Evolutionary conservation across 2,888 invertebrate species (phyloP), one percentile per base, ranked within the genome.

Genomic region (Laothoe populi): DNA sequence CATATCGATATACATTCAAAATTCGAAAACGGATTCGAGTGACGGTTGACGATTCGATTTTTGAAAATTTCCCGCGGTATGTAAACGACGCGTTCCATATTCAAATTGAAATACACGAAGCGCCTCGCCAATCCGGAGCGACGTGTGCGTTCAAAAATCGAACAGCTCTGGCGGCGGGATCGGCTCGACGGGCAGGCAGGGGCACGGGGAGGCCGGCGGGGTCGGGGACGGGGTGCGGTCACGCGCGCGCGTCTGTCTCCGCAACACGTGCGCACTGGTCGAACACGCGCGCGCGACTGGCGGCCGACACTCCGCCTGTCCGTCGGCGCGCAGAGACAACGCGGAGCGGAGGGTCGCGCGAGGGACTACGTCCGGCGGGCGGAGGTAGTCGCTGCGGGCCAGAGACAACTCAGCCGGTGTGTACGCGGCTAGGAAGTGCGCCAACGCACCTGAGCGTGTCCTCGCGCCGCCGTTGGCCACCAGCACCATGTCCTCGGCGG

Each of bases 81-180:
- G 11, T 23, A 48, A 44, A 49, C 58, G 38, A 24, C n/a, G n/a
- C 40, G 35, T 57, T 57, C 21, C 21, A 35, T 45, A 21, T 46
- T 46, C 46, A 58, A 58, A 42, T 40, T 11, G 21, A 8, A 57
- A 57, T 21, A 31, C 16, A n/a, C 10, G 38, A 4, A 23, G 40
- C n/a, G n/a, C n/a, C n/a, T n/a, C n/a, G n/a, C 16, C n/a, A 26
- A 11, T 44, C 23, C 44, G 42, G 10, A 10, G 45, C 21, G 45
- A 21, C 35, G 24, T n/a, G n/a, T n/a, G n/a, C 60, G 23, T 60
- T 79, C 69, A 90, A 66, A 90, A 90, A 67, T 92, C 88, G 82
- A 92, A 92, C 35, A 89, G 72, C 65, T 91, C 92, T 4, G 92
- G 92, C 62, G 92, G 92, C 63, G 92, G 91, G 62, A 91, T 90